Evolutionary conservation across 2,888 invertebrate genomes (phyloP), one percentile per base, ranked within the genome.

Genomic region (Lasioglossum zephyrum): DNA sequence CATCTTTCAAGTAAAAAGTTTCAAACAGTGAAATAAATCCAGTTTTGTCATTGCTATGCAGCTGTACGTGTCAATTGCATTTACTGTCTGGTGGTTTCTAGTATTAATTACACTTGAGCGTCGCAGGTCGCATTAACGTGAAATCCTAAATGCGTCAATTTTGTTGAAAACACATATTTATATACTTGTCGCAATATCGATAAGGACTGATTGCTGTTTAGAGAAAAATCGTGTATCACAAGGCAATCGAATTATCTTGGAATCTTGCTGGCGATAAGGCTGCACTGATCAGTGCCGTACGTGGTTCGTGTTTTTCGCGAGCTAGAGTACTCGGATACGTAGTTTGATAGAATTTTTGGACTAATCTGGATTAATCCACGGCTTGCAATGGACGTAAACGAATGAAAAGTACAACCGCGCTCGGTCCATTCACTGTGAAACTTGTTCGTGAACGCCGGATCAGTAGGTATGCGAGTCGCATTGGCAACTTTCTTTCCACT

Each of bases 401-500:
- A 85, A 85, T 80, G 88, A 88, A 89, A 90, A 90, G 90, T 90
- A 89, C 83, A 88, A 84, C 87, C 89, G 80, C 78, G 80, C 78
- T 84, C 82, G 88, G 85, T 89, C 91, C 90, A 89, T 90, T 91
- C 91, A 87, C 91, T 81, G 86, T 76, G 57, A 79, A 90, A 90
- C 90, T 91, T 80, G 90, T 88, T 89, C 82, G 81, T 75, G 73
- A 89, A 72, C 82, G 86, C 75, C 87, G 81, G 81, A 82, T 87
- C 87, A 73, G 88, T 75, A 79, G 87, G 82, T 87, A 90, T 86
- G 88, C 86, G 90, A 89, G 87, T 85, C 81, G 84, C 82, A 89
- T 91, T 85, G 91, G 83, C 86, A 91, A 91, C 90, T 90, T 90
- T 90, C 89, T 90, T 90, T 90, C 89, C 87, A 89, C 90, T 90